Percentiles rank a stretch among this genome's conserved stretches.
phyloP scores from a whole-genome alignment of 2,797 vertebrate species.

The Hypotaenidia okinawae region DNA sequence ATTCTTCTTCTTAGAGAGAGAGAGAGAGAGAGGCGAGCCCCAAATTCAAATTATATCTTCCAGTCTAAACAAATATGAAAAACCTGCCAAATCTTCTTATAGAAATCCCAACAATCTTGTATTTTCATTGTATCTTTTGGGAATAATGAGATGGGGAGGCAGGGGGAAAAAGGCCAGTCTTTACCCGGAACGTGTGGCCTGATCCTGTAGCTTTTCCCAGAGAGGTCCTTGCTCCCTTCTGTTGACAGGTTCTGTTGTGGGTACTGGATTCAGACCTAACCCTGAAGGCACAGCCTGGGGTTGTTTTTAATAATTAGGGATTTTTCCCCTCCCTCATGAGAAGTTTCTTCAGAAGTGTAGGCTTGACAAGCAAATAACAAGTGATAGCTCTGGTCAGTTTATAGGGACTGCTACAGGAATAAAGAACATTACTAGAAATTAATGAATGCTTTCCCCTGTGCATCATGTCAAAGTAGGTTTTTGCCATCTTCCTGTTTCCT shows the following conservation, averaged over 20 bases:
- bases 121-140: slow-evolving; percentile 59
- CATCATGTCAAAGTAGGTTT: neutral
- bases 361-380: neutral
- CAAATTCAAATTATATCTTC: slow-evolving; percentile 74
- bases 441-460: slow-evolving; percentile 4
- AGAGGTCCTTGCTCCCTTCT: neutral
- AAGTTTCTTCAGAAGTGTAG: neutral
- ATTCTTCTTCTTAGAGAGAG: slow-evolving; percentile 64
- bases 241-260: neutral
- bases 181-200: neutral
- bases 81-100: slow-evolving; percentile 68
- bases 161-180: neutral
- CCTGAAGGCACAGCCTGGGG: neutral
- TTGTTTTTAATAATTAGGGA: neutral
- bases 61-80: slow-evolving; percentile 70
- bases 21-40: slow-evolving; percentile 31
- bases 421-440: neutral
- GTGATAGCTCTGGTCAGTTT: neutral
- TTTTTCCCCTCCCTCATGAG: neutral
- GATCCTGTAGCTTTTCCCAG: slow-evolving; percentile 1
- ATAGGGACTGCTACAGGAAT: neutral
- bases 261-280: neutral
- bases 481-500: neutral
- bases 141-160: slow-evolving; percentile 14
- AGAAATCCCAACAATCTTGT: slow-evolving; percentile 69